Conservation (phyloP, 2,888 invertebrate genomes). For the Sarcophaga carnaria region DNA sequence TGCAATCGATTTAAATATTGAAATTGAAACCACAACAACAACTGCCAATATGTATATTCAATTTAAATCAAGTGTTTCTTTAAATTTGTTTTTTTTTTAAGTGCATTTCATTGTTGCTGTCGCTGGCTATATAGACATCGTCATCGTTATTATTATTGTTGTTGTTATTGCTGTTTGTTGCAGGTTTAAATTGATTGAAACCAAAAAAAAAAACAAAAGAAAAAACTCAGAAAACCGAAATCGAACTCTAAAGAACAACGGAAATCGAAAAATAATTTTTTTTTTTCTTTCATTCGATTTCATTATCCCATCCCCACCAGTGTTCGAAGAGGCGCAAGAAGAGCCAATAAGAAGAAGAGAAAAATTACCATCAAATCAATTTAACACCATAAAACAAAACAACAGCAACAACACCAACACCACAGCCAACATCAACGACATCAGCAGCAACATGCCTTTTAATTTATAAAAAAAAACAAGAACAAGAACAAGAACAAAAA, state of each 20-base stretch:
- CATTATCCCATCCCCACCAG: neutral
- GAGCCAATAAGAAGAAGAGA: neutral
- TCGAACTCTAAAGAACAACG: conserved; percentile 47
- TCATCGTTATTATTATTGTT: neutral
- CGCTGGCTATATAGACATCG: neutral
- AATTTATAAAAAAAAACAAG: neutral
- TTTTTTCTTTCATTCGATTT: conserved; percentile 17
- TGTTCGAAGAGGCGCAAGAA: neutral
- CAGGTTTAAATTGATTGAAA: conserved; percentile 54
- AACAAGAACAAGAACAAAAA: neutral
- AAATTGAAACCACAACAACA: conserved; percentile 17
- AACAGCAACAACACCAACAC: neutral
- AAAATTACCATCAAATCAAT: conserved; percentile 56
- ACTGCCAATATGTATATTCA: conserved; percentile 10
- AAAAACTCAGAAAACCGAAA: neutral
- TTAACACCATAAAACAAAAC: conserved; percentile 57
- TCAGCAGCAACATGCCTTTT: conserved; percentile 48
- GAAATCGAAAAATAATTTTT: conserved; percentile 58
- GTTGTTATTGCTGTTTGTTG: conserved; percentile 22
- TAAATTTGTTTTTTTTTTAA: conserved; percentile 24
- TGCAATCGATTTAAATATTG: conserved; percentile 33
- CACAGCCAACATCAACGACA: conserved; percentile 6
- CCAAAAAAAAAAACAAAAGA: conserved; percentile 10
- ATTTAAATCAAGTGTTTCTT: conserved; percentile 48
- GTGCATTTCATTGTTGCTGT: conserved; percentile 50